Conservation (phyloP, 2,113 vertebrate genomes). For the Motacilla tschutschensis region DNA sequence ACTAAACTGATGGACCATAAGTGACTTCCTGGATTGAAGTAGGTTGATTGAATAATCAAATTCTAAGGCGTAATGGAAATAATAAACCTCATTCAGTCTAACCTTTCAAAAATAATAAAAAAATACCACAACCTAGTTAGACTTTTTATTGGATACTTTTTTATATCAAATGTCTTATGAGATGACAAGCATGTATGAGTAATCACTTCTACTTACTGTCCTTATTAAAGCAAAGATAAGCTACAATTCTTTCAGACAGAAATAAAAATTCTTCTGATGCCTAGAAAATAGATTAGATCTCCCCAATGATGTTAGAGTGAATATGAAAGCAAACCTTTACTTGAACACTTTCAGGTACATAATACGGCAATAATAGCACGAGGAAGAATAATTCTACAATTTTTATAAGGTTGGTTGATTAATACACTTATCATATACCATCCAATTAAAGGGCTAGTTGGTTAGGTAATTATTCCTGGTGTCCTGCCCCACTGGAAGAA, state of each 20-base stretch:
- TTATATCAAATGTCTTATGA: slow-evolving; percentile 67
- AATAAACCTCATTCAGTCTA: slow-evolving; percentile 56
- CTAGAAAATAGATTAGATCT: neutral
- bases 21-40: slow-evolving; percentile 51
- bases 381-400: neutral
- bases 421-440: neutral
- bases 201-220: slow-evolving; percentile 69
- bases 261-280: slow-evolving; percentile 17
- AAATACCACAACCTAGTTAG: neutral
- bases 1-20: slow-evolving; percentile 59
- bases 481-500: neutral
- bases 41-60: slow-evolving; percentile 71
- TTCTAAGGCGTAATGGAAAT: slow-evolving; percentile 61
- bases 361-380: accelerated
- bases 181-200: slow-evolving; percentile 59
- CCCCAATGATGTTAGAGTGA: neutral
- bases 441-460: neutral
- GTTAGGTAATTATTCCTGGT: neutral
- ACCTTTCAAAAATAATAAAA: slow-evolving; percentile 16
- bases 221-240: slow-evolving; percentile 59
- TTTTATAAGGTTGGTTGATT: neutral
- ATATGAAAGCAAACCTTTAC: neutral
- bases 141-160: slow-evolving; percentile 55
- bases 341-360: neutral
- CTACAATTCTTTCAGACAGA: slow-evolving; percentile 52